Evolutionary conservation across 2,797 vertebrate species (phyloP), one percentile per base, ranked within the genome.

Genomic region (Arnoldichthys spilopterus): DNA sequence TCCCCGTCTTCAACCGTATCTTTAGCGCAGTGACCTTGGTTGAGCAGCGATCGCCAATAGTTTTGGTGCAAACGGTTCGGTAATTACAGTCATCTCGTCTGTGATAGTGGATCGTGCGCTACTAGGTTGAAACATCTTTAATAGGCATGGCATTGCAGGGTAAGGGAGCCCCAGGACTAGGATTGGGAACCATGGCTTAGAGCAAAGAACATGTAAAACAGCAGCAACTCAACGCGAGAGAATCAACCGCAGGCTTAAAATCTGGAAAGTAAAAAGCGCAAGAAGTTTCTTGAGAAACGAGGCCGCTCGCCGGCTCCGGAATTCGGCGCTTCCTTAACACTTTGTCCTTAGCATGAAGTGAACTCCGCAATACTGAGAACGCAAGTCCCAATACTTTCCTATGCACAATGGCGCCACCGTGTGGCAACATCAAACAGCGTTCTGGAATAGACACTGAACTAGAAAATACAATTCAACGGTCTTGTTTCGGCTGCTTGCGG

Each of bases 291-390:
- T 18, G 51, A 72, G 26, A 47, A 56, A 56, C 34, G 22, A 2
- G 30, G 69, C 20, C 26, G 30, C 54, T 20, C 9, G 49, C 32
- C 18, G 69, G 51, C 51, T 56, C 30, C n/a, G 5, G 67, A 56
- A 3, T 7, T 8, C 32, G 56, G 11, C 51, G 13, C 87, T 78
- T 69, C 85, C 84, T 84, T 80, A 89, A 90, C 90, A 88, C 83
- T 88, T 84, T 66, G 85, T 91, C 87, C 85, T 89, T 87, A 70
- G 56, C 40, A 73, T 28, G 56, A 34, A 26, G 32, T 22, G 20
- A 75, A 75, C 56, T 32, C 72, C 37, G 78, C 72, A 80, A 81
- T 77, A 81, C 79, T 81, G 74, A 73, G 40, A 81, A 72, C 69
- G 16, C n/a, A 3, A 83, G 32, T 62, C 54, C 20, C 70, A 81